Base-by-base conservation (phyloP, 2,888 invertebrate genomes). In the Melitaea athalia region DNA sequence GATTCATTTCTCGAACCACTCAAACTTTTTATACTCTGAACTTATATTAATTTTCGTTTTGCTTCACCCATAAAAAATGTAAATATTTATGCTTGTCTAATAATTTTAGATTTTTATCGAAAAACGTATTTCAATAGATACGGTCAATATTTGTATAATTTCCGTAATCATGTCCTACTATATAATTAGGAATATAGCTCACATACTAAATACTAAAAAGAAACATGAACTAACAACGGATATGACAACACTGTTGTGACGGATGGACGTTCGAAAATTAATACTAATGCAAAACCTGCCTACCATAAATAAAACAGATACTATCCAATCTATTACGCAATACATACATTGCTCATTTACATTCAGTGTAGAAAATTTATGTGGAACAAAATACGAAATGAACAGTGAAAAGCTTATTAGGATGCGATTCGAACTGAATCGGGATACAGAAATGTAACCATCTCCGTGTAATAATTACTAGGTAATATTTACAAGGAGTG, bases 231-330 rank as follows among this genome's bases (percentile, higher is more conserved):
- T 61, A 61, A 62, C 50, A 55, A 63, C 70, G 70, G 72, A 72
- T 67, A 65, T 64, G 72, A 63, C 69, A 64, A 57, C 68, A n/a
- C 50, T 57, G 57, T 49, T 55, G 63, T 67, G 71, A 69, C 62
- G 62, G 70, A 69, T 62, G 69, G 72, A 62, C 59, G 59, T 62
- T 59, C 68, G 72, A 72, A 72, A 72, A 72, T 60, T 72, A 67
- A 72, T 64, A 70, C 72, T 72, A 72, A 72, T 72, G 72, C 60
- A 72, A 70, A 55, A 60, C 55, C 64, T 42, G 5, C n/a, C 47
- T 55, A 72, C 59, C 53, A 57, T 24, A n/a, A 63, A 24, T 31
- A 3, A 11, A 24, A 45, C 38, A 31, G 33, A 0, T 14, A 7
- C 8, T 11, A 38, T 8, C 3, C 33, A 17, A 14, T 43, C 1